Evolutionary conservation across 2,797 vertebrate genomes (phyloP).

Genomic region (Philypnodon macrostomus): DNA sequence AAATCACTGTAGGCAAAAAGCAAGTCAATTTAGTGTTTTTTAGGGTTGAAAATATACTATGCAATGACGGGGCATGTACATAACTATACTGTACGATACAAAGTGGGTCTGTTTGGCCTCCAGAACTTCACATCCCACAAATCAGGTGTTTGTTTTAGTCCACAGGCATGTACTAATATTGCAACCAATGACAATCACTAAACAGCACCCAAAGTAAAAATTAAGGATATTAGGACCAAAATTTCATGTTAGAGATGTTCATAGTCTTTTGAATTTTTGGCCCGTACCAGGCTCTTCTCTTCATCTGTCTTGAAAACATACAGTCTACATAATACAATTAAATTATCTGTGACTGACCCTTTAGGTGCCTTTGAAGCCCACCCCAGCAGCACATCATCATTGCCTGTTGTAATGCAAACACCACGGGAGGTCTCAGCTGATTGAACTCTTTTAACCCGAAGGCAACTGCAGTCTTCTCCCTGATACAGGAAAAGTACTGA

Average conservation of each 20-base stretch:
- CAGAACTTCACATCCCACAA: too few relatives aligned
- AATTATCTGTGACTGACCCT: constrained; percentile 9
- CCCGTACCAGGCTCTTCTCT: not conserved
- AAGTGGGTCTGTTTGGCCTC: too few relatives aligned
- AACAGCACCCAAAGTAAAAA: too few relatives aligned
- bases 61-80: not conserved
- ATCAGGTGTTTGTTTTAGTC: too few relatives aligned
- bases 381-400: not conserved
- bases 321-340: constrained; percentile 5
- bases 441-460: constrained; percentile 5
- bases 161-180: too few relatives aligned
- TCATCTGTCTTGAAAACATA: not conserved
- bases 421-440: constrained; percentile 5
- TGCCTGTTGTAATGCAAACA: constrained; percentile 2
- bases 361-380: constrained; percentile 4
- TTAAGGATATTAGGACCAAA: too few relatives aligned
- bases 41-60: not conserved
- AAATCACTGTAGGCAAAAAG: not conserved
- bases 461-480: not conserved
- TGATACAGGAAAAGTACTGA: constrained; percentile 9
- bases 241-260: too few relatives aligned
- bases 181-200: too few relatives aligned
- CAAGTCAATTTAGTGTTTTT: not conserved
- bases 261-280: not conserved
- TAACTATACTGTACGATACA: too few relatives aligned